Conservation (phyloP, 1,140 invertebrate genomes). For the Xylocopa sonorina region DNA sequence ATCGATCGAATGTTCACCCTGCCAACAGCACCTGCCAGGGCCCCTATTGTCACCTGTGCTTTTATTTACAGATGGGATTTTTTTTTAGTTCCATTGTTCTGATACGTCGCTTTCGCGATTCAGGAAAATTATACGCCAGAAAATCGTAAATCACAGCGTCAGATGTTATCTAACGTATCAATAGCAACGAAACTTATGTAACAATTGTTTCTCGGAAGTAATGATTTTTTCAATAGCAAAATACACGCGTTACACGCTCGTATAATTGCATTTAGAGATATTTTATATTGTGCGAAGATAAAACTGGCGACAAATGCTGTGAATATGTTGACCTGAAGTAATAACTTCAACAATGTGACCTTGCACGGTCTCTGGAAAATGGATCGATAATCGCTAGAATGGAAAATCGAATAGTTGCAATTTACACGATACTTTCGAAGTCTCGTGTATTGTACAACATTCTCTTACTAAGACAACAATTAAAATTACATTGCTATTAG, state of each 20-base stretch:
- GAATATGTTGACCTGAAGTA: neutral
- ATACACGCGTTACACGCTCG: neutral
- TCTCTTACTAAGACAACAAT: neutral
- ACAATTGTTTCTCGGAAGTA: neutral
- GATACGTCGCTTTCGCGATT: neutral
- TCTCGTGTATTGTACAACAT: neutral
- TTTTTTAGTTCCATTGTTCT: neutral
- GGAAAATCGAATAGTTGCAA: conserved; percentile 9
- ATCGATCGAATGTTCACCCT: conserved; percentile 39
- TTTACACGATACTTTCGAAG: neutral
- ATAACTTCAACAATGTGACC: neutral
- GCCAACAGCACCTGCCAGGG: neutral
- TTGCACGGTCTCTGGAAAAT: neutral
- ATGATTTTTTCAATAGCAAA: neutral
- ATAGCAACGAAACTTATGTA: neutral
- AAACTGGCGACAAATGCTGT: neutral
- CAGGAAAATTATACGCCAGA: no score
- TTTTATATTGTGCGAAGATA: neutral
- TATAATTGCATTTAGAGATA: no score
- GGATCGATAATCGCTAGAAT: conserved; percentile 20
- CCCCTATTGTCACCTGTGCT: neutral
- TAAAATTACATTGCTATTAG: neutral
- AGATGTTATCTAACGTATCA: neutral
- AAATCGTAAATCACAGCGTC: neutral
- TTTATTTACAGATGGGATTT: neutral